Evolutionary conservation across 2,888 invertebrate genomes (phyloP).

Genomic region (Digitonthophagus gazella): DNA sequence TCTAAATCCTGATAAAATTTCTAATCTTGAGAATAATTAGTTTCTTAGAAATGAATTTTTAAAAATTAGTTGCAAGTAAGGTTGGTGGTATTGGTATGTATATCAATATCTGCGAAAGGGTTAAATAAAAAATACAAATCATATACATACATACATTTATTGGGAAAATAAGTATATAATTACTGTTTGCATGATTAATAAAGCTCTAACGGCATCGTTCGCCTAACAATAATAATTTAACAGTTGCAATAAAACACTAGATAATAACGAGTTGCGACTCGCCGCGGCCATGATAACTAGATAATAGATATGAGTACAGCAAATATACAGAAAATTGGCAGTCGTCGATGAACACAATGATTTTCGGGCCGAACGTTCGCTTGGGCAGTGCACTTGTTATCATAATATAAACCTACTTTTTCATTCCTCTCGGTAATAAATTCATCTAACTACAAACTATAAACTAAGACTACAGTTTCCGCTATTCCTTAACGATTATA

Average conservation of each 20-base stretch:
- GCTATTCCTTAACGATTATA: conserved; percentile 53
- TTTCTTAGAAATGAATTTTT: too few species aligned
- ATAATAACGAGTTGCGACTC: background rate
- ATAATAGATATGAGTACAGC: background rate
- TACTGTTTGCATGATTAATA: background rate
- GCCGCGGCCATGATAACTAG: too few species aligned
- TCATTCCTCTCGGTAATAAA: too few species aligned
- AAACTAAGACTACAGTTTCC: background rate
- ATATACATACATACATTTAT: background rate
- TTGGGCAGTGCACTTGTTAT: background rate
- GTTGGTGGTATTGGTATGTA: too few species aligned
- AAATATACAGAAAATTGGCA: background rate
- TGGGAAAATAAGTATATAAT: background rate
- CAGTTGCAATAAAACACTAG: background rate
- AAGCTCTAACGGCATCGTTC: background rate
- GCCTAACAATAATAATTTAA: background rate
- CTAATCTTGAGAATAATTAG: too few species aligned
- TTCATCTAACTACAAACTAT: background rate
- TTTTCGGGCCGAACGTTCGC: too few species aligned
- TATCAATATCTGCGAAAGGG: too few species aligned
- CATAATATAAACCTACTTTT: too few species aligned
- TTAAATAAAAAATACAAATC: background rate
- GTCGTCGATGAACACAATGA: background rate
- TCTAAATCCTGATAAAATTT: too few species aligned
- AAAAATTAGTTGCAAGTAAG: too few species aligned